Evolutionary conservation across 1,140 invertebrate genomes (phyloP), one percentile per base, ranked within the genome.

Genomic region (Mizuhopecten yessoensis): DNA sequence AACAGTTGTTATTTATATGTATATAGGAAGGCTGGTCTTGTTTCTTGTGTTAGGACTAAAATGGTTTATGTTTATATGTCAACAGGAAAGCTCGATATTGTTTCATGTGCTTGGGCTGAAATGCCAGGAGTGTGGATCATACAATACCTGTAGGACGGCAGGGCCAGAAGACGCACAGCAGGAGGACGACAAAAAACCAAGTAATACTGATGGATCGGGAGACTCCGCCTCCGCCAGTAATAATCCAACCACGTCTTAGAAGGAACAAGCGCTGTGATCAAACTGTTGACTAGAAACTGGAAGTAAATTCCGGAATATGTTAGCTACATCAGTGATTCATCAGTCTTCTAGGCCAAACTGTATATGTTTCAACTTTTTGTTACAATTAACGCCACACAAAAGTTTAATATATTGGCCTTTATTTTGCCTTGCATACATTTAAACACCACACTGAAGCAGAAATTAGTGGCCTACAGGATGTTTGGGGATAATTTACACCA

Each of bases 21-120:
- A 39, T 13, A 39, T 5, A 39, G 13, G 36, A 39, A 39, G 5
- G 13, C 5, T n/a, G 13, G 13, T 39, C 5, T 13, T 39, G 36
- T 39, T 13, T 39, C 36, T 39, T 39, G 13, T 39, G 13, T 39
- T 39, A 7, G 0, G 17, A 10, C 17, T 45, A 15, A 45, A 45
- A 45, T 17, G 17, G 17, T 15, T 45, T 13, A 17, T 29, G 10
- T 36, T 87, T 91, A n/a, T 90, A 88, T 42, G 86, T 93, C 91
- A 39, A 0, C 95, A 98, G 98, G 97, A 98, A 95, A 98, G 98
- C 34, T 97, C 97, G 23, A 98, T 98, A 33, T 98, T 98, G 94
- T 98, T 98, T 96, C 98, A 99, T 95, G 98, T 98, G 39, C 97
- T 98, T 75, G 98, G 98, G 13, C 96, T 98, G 49, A 99, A 98